phyloP scores from a whole-genome alignment of 2,888 invertebrate genomes.

The Agapostemon virescens region DNA sequence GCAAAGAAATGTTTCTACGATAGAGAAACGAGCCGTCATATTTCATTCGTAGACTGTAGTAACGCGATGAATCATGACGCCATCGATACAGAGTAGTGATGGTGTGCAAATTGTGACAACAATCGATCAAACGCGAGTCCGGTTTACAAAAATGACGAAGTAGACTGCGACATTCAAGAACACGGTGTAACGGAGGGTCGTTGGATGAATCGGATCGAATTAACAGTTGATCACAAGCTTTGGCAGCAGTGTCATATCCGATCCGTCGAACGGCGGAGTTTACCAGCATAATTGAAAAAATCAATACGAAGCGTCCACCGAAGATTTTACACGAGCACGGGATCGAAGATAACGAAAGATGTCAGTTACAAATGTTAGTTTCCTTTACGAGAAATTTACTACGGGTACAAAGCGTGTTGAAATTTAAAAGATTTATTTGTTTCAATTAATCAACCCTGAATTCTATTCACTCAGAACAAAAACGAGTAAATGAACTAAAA shows the following conservation, averaged over 20 bases:
- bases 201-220: neutral
- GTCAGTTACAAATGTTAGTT: neutral
- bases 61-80: neutral
- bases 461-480: neutral
- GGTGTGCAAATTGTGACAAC: conserved; percentile 6
- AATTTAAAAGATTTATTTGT: neutral
- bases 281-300: neutral
- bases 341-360: neutral
- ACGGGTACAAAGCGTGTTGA: no score
- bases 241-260: neutral
- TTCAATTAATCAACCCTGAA: neutral
- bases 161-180: neutral
- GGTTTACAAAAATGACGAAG: neutral
- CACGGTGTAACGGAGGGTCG: neutral
- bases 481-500: no score
- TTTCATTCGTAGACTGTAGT: neutral
- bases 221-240: neutral
- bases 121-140: neutral
- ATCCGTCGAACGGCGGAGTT: neutral
- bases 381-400: no score
- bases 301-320: neutral
- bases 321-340: neutral
- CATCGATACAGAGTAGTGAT: neutral
- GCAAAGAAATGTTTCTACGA: neutral
- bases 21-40: neutral